A percentile compares a stretch with the other conserved stretches of the same genome.
Conservation (phyloP, 2,113 vertebrate species). For the Laterallus jamaicensis region DNA sequence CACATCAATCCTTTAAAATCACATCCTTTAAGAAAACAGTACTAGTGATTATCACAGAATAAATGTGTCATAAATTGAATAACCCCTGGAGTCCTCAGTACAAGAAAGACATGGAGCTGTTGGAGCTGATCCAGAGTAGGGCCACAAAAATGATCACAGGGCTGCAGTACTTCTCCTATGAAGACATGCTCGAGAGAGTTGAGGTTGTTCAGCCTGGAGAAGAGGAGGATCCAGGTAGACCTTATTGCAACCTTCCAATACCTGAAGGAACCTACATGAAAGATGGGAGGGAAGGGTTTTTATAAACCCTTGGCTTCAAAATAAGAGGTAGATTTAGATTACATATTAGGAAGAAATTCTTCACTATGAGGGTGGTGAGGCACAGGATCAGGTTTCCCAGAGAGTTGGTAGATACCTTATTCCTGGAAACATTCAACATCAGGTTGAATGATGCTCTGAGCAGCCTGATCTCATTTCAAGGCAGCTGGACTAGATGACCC, state of each 20-base stretch:
- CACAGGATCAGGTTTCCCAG: background rate
- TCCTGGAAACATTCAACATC: background rate
- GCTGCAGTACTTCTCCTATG: background rate
- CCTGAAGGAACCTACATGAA: background rate
- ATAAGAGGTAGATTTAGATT: background rate
- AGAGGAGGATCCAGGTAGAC: background rate
- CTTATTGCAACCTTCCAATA: rapidly evolving
- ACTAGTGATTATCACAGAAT: background rate
- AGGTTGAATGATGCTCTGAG: rapidly evolving
- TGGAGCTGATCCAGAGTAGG: background rate
- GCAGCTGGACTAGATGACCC: background rate
- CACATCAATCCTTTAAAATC: background rate
- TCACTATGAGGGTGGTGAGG: background rate
- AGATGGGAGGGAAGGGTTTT: background rate
- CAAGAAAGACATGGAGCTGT: background rate
- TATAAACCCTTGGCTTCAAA: no score
- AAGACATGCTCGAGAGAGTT: background rate
- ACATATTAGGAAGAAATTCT: background rate
- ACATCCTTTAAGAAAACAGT: background rate
- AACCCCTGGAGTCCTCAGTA: background rate
- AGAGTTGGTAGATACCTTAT: background rate
- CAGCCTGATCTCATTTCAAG: background rate
- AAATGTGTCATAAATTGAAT: background rate
- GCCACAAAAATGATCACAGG: background rate
- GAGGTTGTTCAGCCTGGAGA: background rate